phyloP scores from a whole-genome alignment of 2,888 invertebrate species.

The Oscheius sp. region DNA sequence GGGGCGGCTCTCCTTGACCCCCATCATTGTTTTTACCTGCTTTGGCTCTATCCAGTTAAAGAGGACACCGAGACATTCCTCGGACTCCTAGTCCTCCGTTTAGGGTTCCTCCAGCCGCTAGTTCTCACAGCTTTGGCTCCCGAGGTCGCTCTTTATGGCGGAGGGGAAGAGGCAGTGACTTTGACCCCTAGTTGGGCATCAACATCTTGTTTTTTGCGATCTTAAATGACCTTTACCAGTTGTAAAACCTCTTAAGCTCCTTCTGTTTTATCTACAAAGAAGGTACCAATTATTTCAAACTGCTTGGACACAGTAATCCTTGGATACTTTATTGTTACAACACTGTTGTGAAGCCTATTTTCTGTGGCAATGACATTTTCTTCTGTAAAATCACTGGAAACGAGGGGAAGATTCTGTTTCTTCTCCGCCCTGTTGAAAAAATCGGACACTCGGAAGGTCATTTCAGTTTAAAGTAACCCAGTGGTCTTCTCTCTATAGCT shows the following conservation, averaged over 20 bases:
- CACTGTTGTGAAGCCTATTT: too few species aligned
- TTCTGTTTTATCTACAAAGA: too few species aligned
- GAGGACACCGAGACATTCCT: conserved; percentile 10
- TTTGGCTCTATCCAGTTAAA: conserved; percentile 24
- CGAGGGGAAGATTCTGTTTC: too few species aligned
- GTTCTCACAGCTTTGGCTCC: conserved; percentile 14
- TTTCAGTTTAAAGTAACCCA: conserved; percentile 24
- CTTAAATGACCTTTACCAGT: too few species aligned
- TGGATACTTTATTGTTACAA: too few species aligned
- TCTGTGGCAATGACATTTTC: too few species aligned
- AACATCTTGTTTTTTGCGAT: too few species aligned
- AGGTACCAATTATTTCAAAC: too few species aligned
- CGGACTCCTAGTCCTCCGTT: conserved; percentile 4
- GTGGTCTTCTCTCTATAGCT: conserved; percentile 17
- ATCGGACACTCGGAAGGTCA: conserved; percentile 20
- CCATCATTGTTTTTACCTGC: conserved; percentile 34
- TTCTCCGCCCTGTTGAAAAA: conserved; percentile 5
- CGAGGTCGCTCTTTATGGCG: conserved; percentile 30
- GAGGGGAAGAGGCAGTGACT: neutral
- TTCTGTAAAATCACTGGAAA: too few species aligned
- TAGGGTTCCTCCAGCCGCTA: conserved; percentile 7
- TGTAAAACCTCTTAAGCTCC: too few species aligned
- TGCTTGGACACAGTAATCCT: too few species aligned
- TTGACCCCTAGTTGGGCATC: neutral
- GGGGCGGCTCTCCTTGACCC: conserved; percentile 30